These are phyloP conservation scores for Galago senegalensis DNA, from an alignment of 2,797 vertebrate genomes.

Conservation along the genomic window DNA sequence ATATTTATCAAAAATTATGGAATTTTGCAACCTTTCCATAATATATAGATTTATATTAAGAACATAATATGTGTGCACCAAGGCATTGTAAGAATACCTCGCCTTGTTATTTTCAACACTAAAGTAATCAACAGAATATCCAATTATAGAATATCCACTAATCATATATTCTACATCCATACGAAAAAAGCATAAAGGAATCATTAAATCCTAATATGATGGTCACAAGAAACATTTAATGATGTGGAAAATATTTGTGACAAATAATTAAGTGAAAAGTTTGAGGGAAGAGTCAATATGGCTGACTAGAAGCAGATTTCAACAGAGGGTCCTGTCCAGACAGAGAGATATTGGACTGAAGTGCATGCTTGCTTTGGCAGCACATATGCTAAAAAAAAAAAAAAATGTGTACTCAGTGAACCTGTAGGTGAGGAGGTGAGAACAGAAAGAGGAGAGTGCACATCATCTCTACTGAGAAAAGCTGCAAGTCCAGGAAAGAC, in stretches of 20 bases:
- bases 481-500: no score
- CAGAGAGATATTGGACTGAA: no score
- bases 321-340: no score
- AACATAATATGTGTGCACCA: background rate
- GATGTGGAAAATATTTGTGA: background rate
- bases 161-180: background rate
- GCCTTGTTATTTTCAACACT: background rate
- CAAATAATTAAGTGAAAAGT: constrained; percentile 40
- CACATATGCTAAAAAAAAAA: no score
- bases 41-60: background rate
- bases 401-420: no score
- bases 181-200: background rate
- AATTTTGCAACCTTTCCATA: background rate
- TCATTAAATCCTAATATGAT: constrained; percentile 25
- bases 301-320: no score
- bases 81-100: background rate
- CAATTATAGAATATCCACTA: background rate
- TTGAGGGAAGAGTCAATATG: background rate
- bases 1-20: background rate
- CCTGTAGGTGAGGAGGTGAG: no score
- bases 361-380: no score
- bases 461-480: no score
- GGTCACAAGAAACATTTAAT: constrained; percentile 41
- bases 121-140: background rate
- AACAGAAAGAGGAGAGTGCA: no score